A percentile compares a stretch with the other conserved stretches of the same genome.
These are phyloP conservation scores for Trichoplax adhaerens DNA, from an alignment of 37 sponge, comb jelly and placozoan species.

Conservation along the genomic window DNA sequence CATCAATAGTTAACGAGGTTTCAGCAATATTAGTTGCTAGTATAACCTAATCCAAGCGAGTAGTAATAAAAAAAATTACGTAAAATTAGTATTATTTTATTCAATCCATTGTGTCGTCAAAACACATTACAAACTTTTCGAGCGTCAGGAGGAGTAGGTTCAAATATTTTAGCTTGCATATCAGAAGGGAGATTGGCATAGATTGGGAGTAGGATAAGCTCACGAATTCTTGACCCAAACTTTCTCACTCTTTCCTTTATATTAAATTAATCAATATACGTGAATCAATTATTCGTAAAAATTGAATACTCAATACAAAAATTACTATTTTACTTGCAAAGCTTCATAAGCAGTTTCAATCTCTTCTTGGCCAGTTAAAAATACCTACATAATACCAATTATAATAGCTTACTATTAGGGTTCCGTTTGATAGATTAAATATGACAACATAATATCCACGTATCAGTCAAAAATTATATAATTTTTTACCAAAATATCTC, in stretches of 20 bases:
- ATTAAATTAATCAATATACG: not conserved
- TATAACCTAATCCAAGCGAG: conserved; percentile 41
- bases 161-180: conserved; percentile 99
- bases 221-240: conserved; percentile 83
- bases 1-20: conserved; percentile 95
- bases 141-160: conserved; percentile 98
- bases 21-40: conserved; percentile 99
- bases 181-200: conserved; percentile 97
- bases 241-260: conserved; percentile 55
- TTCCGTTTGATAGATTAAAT: not conserved
- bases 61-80: not conserved
- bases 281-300: not conserved
- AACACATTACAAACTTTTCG: conserved; percentile 45
- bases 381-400: conserved; percentile 39
- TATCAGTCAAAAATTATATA: not conserved
- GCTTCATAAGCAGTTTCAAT: conserved; percentile 88
- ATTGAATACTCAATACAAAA: not conserved
- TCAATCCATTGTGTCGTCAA: not conserved
- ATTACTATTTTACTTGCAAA: conserved; percentile 36
- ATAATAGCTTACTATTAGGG: conserved; percentile 1
- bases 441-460: not conserved
- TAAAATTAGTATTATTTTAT: too few species aligned
- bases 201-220: conserved; percentile 80
- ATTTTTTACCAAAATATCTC: conserved; percentile 75
- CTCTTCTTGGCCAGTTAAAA: conserved; percentile 97